phyloP scores from a whole-genome alignment of 1,140 invertebrate species.

The Drosophila prosaltans region DNA sequence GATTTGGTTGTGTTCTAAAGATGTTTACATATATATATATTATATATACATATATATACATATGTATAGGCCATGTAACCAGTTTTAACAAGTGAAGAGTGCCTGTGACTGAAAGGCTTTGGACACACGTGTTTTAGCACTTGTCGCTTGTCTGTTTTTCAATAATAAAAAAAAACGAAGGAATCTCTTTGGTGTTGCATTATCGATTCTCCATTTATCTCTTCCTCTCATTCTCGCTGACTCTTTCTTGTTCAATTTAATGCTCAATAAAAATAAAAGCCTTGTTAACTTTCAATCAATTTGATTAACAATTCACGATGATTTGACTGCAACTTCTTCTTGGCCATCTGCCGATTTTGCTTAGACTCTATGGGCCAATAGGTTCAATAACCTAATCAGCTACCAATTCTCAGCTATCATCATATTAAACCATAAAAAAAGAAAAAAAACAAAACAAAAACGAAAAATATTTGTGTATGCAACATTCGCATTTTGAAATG shows the following conservation, averaged over 20 bases:
- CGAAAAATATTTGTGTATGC: slow-evolving; percentile 57
- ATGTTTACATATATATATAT: too few species aligned
- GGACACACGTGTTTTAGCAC: slow-evolving; percentile 25
- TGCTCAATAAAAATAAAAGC: slow-evolving; percentile 9
- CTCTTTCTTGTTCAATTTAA: not conserved
- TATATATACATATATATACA: too few species aligned
- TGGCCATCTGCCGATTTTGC: slow-evolving; percentile 1
- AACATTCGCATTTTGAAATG: slow-evolving; percentile 42
- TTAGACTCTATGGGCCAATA: not conserved
- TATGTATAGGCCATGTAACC: not conserved
- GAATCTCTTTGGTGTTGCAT: not conserved
- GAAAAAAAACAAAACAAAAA: slow-evolving; percentile 26
- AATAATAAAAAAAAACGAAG: not conserved
- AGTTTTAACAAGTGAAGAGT: slow-evolving; percentile 8
- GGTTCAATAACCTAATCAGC: slow-evolving; percentile 54
- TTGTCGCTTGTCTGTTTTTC: slow-evolving; percentile 25
- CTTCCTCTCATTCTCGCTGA: not conserved
- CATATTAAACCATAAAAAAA: slow-evolving; percentile 17
- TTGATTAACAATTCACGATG: slow-evolving; percentile 3
- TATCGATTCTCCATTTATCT: not conserved
- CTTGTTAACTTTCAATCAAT: slow-evolving; percentile 11
- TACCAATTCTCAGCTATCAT: slow-evolving; percentile 33
- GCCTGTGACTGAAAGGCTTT: slow-evolving; percentile 16
- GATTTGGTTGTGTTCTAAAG: slow-evolving; percentile 5
- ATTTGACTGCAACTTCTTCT: slow-evolving; percentile 1